Evolutionary conservation across 2,113 vertebrate species (phyloP).

Genomic region (Tichodroma muraria): DNA sequence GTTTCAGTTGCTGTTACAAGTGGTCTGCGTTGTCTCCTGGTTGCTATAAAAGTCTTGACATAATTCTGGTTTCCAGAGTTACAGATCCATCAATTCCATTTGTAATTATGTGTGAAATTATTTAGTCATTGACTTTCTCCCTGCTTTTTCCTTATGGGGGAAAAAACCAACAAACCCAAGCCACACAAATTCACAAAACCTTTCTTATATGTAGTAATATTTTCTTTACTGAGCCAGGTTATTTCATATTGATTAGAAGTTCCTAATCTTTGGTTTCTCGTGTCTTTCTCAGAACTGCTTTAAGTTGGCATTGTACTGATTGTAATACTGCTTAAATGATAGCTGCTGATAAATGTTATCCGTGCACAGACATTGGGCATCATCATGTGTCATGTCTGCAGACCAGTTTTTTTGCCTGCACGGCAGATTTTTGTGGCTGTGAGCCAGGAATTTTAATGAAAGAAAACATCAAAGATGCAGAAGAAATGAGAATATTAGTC

Average conservation of each 20-base stretch:
- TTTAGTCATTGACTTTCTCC: not conserved
- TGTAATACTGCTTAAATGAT: conserved; percentile 49
- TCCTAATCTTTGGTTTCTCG: not conserved
- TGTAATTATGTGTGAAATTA: conserved; percentile 50
- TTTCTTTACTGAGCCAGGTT: not conserved
- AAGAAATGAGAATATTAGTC: conserved; percentile 84
- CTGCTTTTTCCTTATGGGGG: not conserved
- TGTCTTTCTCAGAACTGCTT: conserved; percentile 5
- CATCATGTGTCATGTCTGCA: conserved; percentile 50
- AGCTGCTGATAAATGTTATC: conserved; percentile 70
- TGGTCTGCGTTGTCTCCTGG: conserved; percentile 20
- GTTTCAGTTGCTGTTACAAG: not conserved
- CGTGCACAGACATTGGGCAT: conserved; percentile 52
- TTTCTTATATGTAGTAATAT: not conserved
- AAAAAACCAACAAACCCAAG: not conserved
- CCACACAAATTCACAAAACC: not conserved
- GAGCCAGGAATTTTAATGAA: conserved; percentile 82
- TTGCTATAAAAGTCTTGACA: conserved; percentile 31
- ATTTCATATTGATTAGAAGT: not conserved
- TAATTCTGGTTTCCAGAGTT: conserved; percentile 45
- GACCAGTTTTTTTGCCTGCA: conserved; percentile 67
- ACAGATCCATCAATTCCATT: conserved; percentile 17
- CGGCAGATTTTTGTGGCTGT: conserved; percentile 70
- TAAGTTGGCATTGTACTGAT: conserved; percentile 23
- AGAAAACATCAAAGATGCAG: conserved; percentile 79